Evolutionary conservation across 2,113 vertebrate species (phyloP).

Genomic region (Geothlypis trichas): DNA sequence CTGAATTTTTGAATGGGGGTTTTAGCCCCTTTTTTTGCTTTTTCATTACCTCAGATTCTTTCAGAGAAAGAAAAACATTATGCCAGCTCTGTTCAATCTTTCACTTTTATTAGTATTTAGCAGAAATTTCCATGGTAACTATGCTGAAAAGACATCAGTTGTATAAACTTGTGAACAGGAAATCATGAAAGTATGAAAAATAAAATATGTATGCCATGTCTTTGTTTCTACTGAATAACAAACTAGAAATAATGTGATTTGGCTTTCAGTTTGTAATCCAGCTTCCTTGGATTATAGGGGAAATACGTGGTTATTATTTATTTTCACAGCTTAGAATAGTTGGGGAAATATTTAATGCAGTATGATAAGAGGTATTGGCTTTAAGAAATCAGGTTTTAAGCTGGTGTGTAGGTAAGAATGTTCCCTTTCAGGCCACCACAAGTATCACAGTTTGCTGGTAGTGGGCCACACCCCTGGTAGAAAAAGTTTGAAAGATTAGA

Average conservation of each 20-base stretch:
- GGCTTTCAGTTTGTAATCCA: neutral
- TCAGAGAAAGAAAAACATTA: neutral
- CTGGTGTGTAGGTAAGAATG: neutral
- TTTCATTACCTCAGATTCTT: neutral
- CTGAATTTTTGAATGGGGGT: rapidly evolving
- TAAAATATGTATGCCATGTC: neutral
- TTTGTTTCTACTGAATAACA: neutral
- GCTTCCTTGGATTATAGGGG: neutral
- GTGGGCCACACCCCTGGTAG: rapidly evolving
- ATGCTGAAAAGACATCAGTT: neutral
- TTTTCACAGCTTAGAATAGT: neutral
- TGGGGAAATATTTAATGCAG: neutral
- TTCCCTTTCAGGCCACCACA: neutral
- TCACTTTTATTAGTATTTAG: neutral
- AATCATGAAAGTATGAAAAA: neutral
- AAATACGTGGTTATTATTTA: neutral
- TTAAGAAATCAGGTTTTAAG: neutral
- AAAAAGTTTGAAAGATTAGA: neutral
- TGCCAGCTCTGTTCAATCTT: neutral
- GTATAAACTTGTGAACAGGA: neutral
- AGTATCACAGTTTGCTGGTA: neutral
- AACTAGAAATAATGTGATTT: neutral
- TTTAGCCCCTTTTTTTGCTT: neutral
- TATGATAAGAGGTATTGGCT: neutral
- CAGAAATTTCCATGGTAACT: neutral